phyloP scores from a whole-genome alignment of 2,888 invertebrate genomes.

The Thera obeliscata region DNA sequence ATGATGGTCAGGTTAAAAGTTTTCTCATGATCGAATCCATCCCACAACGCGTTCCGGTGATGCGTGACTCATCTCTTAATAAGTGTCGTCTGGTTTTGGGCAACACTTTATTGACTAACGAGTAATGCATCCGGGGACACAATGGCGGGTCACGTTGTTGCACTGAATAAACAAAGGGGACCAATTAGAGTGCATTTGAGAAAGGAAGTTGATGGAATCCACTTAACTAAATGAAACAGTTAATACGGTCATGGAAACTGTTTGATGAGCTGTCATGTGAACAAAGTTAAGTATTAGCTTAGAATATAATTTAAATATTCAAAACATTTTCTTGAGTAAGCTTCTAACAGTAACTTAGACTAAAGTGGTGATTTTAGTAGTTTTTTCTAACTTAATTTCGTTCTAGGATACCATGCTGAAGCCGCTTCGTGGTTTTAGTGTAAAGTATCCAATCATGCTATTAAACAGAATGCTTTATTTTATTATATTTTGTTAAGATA shows the following conservation, averaged over 20 bases:
- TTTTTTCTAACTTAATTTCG: too few relatives aligned
- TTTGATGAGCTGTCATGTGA: not conserved
- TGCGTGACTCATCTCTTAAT: constrained; percentile 72
- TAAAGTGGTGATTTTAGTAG: too few relatives aligned
- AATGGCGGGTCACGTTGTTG: constrained; percentile 77
- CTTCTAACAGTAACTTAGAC: too few relatives aligned
- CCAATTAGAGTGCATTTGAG: constrained; percentile 71
- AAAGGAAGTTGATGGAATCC: constrained; percentile 48
- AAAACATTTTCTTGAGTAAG: too few relatives aligned
- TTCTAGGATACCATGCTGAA: too few relatives aligned
- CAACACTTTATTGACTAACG: constrained; percentile 78
- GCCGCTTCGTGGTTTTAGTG: too few relatives aligned
- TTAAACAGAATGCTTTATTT: too few relatives aligned
- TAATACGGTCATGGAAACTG: constrained; percentile 11
- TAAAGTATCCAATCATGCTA: too few relatives aligned
- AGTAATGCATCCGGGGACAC: constrained; percentile 74
- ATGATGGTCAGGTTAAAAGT: not conserved
- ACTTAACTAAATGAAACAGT: constrained; percentile 22
- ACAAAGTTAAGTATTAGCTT: not conserved
- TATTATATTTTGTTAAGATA: too few relatives aligned
- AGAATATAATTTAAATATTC: too few relatives aligned
- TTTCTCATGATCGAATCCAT: constrained; percentile 2
- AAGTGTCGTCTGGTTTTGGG: constrained; percentile 68
- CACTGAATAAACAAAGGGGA: constrained; percentile 78
- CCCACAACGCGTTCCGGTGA: constrained; percentile 12